Percentiles rank a stretch among this genome's conserved stretches.
phyloP scores from a whole-genome alignment of 1,140 invertebrate species.

The Rhagoletis zephyria region DNA sequence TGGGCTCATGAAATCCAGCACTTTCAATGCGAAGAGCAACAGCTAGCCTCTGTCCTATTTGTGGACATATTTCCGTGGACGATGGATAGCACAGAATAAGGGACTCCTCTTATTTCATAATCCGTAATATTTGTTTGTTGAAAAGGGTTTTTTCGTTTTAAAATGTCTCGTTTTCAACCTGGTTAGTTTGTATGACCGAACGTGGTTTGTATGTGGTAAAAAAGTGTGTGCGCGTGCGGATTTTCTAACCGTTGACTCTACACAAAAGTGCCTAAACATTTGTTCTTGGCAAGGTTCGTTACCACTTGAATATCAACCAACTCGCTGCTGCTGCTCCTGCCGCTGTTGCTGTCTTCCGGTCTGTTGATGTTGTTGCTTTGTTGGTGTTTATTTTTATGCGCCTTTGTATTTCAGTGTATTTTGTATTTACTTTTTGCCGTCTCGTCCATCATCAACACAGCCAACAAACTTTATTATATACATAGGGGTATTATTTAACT shows the following conservation, averaged over 20 bases:
- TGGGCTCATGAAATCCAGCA: too few species aligned
- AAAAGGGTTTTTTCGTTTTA: neutral
- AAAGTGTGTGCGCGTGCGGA: neutral
- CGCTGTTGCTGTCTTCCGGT: neutral
- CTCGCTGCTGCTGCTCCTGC: neutral
- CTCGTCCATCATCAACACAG: neutral
- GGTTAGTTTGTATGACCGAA: neutral
- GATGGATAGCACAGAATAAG: too few species aligned
- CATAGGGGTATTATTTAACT: neutral
- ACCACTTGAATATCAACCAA: neutral
- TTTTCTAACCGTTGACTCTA: neutral
- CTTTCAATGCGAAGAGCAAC: too few species aligned
- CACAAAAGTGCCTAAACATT: constrained; percentile 3
- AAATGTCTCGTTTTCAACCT: neutral
- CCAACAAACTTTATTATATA: constrained; percentile 24
- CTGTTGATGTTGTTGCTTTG: neutral
- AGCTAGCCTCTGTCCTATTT: too few species aligned
- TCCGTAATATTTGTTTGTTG: neutral
- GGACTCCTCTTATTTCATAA: neutral
- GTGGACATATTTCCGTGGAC: too few species aligned
- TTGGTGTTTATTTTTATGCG: neutral
- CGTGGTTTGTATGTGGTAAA: neutral
- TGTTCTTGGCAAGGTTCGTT: neutral
- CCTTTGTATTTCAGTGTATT: constrained; percentile 21
- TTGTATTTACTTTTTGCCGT: neutral